phyloP scores from a whole-genome alignment of 2,113 vertebrate species.

The Chitala chitala region DNA sequence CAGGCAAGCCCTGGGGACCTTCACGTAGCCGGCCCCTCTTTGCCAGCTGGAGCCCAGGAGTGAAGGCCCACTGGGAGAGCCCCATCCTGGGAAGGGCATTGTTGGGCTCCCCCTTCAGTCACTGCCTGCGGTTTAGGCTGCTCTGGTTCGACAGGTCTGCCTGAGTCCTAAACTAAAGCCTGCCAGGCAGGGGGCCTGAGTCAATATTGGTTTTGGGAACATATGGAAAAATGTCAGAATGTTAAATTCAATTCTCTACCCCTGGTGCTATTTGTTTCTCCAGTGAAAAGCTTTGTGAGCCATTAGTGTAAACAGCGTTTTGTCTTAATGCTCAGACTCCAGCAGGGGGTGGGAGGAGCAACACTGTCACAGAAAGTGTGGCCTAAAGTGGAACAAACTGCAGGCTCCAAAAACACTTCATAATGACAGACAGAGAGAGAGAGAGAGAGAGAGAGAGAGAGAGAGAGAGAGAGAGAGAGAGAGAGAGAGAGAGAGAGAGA shows the following conservation, averaged over 20 bases:
- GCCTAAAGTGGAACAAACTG: slow-evolving; percentile 48
- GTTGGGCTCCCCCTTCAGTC: slow-evolving; percentile 59
- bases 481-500: too few species aligned
- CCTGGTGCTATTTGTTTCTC: slow-evolving; percentile 67
- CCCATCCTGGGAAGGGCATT: slow-evolving; percentile 59
- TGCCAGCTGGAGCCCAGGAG: slow-evolving; percentile 63
- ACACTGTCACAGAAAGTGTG: slow-evolving; percentile 52
- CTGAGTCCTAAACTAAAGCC: slow-evolving; percentile 68
- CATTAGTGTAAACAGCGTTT: slow-evolving; percentile 77
- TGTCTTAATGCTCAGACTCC: slow-evolving; percentile 65
- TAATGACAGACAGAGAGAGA: slow-evolving; percentile 44
- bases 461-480: too few species aligned
- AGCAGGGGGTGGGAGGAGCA: slow-evolving; percentile 64
- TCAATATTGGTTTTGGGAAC: slow-evolving; percentile 76
- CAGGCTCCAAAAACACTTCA: slow-evolving; percentile 48
- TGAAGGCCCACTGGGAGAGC: slow-evolving; percentile 53
- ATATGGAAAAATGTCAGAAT: slow-evolving; percentile 70
- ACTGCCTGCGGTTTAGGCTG: slow-evolving; percentile 54
- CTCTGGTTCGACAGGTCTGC: slow-evolving; percentile 65
- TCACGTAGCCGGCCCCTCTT: slow-evolving; percentile 50
- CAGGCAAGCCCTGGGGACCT: slow-evolving; percentile 52
- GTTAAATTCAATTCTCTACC: slow-evolving; percentile 67
- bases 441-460: slow-evolving; percentile 43
- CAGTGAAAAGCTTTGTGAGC: slow-evolving; percentile 60
- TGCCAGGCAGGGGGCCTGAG: slow-evolving; percentile 61